Percentiles rank a stretch among this genome's conserved stretches.
These are phyloP conservation scores for Polydesmus complanatus DNA, from an alignment of 2,888 invertebrate genomes.

Conservation along the genomic window DNA sequence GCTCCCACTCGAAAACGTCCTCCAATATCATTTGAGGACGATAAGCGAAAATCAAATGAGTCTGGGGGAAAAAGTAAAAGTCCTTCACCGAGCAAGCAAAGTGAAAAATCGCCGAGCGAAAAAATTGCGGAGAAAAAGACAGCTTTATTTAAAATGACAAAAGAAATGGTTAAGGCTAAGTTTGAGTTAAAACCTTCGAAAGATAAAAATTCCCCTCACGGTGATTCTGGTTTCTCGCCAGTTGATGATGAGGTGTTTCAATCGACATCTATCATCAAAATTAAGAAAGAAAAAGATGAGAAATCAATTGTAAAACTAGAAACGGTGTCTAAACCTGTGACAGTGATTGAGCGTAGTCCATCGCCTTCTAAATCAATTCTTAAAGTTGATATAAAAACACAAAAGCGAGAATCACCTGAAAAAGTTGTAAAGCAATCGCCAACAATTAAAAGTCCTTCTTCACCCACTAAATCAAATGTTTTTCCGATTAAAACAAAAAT, in stretches of 20 bases:
- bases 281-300: neutral
- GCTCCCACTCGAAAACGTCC: neutral
- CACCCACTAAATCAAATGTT: neutral
- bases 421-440: neutral
- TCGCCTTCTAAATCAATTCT: neutral
- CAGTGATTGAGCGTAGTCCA: neutral
- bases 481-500: neutral
- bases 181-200: too few relatives aligned
- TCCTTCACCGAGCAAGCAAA: neutral
- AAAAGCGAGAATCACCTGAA: neutral
- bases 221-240: neutral
- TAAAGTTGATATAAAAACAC: neutral
- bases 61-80: neutral
- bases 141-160: neutral
- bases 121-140: neutral
- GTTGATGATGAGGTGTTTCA: neutral
- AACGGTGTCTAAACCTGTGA: neutral
- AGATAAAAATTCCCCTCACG: neutral
- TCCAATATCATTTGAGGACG: neutral
- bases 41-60: neutral
- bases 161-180: neutral
- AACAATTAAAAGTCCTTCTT: neutral
- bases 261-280: neutral
- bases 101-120: neutral
- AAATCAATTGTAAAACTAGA: neutral